Evolutionary conservation across 2,888 invertebrate genomes (phyloP).

Genomic region (Hirtodrosophila trivittata): DNA sequence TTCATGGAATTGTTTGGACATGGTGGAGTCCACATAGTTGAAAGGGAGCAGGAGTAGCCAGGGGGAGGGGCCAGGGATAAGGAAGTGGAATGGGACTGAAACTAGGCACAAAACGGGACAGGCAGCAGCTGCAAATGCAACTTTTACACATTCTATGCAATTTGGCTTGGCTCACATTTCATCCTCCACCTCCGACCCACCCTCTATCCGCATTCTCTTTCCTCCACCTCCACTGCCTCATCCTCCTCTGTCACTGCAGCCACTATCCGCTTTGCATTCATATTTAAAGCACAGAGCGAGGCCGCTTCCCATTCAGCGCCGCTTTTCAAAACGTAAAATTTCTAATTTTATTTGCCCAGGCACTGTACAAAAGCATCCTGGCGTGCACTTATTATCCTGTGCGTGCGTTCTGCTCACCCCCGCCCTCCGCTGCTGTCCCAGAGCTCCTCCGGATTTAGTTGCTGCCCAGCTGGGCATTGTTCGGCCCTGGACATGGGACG

Average conservation of each 20-base stretch:
- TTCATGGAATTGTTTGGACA: slow-evolving; percentile 71
- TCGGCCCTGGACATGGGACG: slow-evolving; percentile 52
- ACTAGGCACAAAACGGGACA: slow-evolving; percentile 34
- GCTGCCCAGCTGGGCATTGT: slow-evolving; percentile 67
- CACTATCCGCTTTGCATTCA: slow-evolving; percentile 59
- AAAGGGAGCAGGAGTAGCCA: not conserved
- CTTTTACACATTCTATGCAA: slow-evolving; percentile 77
- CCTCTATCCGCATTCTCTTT: slow-evolving; percentile 14
- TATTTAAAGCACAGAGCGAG: slow-evolving; percentile 63
- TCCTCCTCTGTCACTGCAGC: not conserved
- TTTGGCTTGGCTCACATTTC: slow-evolving; percentile 69
- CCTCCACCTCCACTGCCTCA: not conserved
- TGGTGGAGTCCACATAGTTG: not conserved
- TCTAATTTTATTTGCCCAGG: slow-evolving; percentile 76
- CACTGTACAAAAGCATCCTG: slow-evolving; percentile 75
- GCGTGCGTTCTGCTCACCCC: slow-evolving; percentile 46
- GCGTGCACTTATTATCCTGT: slow-evolving; percentile 77
- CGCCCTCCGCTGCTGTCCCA: not conserved
- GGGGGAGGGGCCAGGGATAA: not conserved
- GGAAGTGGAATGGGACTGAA: slow-evolving; percentile 18
- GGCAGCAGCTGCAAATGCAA: slow-evolving; percentile 73
- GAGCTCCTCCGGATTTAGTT: slow-evolving; percentile 1
- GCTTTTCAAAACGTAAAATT: slow-evolving; percentile 75
- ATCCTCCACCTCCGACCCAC: slow-evolving; percentile 29
- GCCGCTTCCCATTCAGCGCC: slow-evolving; percentile 47